These are phyloP conservation scores for Virgularia gustaviana DNA, from an alignment of 92 coral and sea anemone species.

Conservation along the genomic window DNA sequence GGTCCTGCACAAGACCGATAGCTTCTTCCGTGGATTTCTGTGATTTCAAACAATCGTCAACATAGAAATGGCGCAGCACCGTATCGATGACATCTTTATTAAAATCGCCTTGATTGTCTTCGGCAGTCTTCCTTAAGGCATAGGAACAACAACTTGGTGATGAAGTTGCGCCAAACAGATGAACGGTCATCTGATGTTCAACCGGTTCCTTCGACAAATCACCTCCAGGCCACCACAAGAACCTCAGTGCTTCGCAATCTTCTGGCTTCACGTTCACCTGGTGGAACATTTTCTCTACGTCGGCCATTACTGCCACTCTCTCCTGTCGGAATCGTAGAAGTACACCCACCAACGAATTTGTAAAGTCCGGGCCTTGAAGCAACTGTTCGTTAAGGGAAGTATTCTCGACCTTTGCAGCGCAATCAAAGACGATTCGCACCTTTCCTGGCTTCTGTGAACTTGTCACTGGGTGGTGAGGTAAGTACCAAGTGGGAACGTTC, in stretches of 20 bases:
- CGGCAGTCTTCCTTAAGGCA: slow-evolving; percentile 20
- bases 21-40: slow-evolving; percentile 26
- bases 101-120: slow-evolving; percentile 1
- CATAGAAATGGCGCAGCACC: slow-evolving; percentile 30
- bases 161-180: slow-evolving; percentile 36
- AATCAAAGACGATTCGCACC: background rate
- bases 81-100: background rate
- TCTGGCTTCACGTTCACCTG: slow-evolving; percentile 12
- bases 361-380: slow-evolving; percentile 25
- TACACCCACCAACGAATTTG: background rate
- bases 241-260: slow-evolving; percentile 14
- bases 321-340: slow-evolving; percentile 15
- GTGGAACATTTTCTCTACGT: slow-evolving; percentile 23
- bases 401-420: background rate
- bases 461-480: slow-evolving; percentile 63
- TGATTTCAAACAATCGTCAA: slow-evolving; percentile 49
- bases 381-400: slow-evolving; percentile 11
- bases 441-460: slow-evolving; percentile 12
- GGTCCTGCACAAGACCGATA: slow-evolving; percentile 5
- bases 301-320: slow-evolving; percentile 17
- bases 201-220: slow-evolving; percentile 3
- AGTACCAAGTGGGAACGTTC: slow-evolving; percentile 53
- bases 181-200: slow-evolving; percentile 11
- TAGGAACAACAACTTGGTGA: slow-evolving; percentile 23
- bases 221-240: slow-evolving; percentile 10